A percentile compares a stretch with the other conserved stretches of the same genome.
phyloP scores from a whole-genome alignment of 2,888 invertebrate species.

The Camptogramma bilineatum region DNA sequence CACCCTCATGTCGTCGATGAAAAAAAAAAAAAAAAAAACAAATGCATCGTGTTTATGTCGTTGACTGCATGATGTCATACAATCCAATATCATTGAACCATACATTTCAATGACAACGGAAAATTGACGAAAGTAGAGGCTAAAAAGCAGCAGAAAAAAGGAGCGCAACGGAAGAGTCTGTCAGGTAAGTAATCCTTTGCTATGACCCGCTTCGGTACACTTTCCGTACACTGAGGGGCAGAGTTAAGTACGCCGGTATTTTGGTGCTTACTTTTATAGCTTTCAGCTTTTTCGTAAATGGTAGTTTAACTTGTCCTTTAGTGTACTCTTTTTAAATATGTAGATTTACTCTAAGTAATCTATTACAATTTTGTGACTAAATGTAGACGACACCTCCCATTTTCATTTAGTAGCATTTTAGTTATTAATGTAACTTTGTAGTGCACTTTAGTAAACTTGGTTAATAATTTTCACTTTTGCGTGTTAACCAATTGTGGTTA shows the following conservation, averaged over 20 bases:
- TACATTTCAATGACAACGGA: constrained; percentile 59
- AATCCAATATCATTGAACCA: constrained; percentile 74
- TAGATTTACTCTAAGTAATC: constrained; percentile 11
- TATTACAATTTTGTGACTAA: constrained; percentile 37
- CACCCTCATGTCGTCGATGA: constrained; percentile 78
- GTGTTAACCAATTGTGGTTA: constrained; percentile 35
- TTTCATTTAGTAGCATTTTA: constrained; percentile 44
- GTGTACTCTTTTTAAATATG: constrained; percentile 56
- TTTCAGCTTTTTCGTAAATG: constrained; percentile 53
- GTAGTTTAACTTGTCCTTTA: constrained; percentile 60
- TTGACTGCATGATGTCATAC: constrained; percentile 81
- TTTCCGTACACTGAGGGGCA: constrained; percentile 69
- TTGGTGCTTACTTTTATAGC: constrained; percentile 58
- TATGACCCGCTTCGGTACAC: constrained; percentile 67
- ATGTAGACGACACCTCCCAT: constrained; percentile 40
- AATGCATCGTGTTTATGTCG: constrained; percentile 83
- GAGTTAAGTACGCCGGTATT: constrained; percentile 48
- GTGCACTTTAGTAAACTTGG: constrained; percentile 38
- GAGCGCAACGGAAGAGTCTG: constrained; percentile 89
- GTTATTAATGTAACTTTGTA: constrained; percentile 29
- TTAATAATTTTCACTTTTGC: constrained; percentile 37
- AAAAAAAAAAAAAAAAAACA: constrained; percentile 76
- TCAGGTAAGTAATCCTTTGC: constrained; percentile 91
- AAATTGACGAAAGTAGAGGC: constrained; percentile 89
- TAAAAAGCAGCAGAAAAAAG: constrained; percentile 97